Conservation (phyloP, 2,888 invertebrate species). For the Clepsis dumicolana region DNA sequence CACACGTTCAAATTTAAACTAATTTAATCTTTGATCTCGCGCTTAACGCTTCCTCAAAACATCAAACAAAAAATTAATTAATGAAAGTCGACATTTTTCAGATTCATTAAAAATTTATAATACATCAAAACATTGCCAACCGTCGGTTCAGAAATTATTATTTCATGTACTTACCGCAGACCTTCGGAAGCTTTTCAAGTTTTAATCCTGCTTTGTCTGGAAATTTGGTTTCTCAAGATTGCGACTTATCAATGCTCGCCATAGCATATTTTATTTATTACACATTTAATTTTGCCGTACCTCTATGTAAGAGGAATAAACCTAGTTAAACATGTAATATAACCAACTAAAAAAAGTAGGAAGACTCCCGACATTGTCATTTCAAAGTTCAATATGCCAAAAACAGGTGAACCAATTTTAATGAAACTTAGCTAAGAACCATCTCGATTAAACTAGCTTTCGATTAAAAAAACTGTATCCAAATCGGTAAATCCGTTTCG, state of each 20-base stretch:
- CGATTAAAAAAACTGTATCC: too few relatives aligned
- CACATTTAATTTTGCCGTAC: too few relatives aligned
- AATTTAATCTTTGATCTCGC: neutral
- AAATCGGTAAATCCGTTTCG: too few relatives aligned
- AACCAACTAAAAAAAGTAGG: too few relatives aligned
- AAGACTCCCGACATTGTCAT: too few relatives aligned
- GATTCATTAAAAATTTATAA: constrained; percentile 7
- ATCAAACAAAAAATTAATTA: neutral
- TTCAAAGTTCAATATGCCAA: too few relatives aligned
- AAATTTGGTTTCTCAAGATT: constrained; percentile 8
- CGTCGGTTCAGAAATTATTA: constrained; percentile 4
- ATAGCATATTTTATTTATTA: neutral
- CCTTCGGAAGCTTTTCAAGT: neutral
- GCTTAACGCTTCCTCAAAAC: too few relatives aligned
- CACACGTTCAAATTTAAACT: neutral
- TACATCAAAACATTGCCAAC: constrained; percentile 10
- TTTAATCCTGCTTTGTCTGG: neutral
- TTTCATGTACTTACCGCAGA: constrained; percentile 18
- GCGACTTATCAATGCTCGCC: neutral
- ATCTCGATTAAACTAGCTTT: too few relatives aligned
- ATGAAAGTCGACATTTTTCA: neutral
- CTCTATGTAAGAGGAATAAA: too few relatives aligned
- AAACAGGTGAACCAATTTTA: too few relatives aligned
- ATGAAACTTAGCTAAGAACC: too few relatives aligned
- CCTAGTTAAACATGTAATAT: too few relatives aligned